A percentile compares a stretch with the other conserved stretches of the same genome.
Conservation (phyloP, 1,140 invertebrate species). For the Nilaparvata lugens region DNA sequence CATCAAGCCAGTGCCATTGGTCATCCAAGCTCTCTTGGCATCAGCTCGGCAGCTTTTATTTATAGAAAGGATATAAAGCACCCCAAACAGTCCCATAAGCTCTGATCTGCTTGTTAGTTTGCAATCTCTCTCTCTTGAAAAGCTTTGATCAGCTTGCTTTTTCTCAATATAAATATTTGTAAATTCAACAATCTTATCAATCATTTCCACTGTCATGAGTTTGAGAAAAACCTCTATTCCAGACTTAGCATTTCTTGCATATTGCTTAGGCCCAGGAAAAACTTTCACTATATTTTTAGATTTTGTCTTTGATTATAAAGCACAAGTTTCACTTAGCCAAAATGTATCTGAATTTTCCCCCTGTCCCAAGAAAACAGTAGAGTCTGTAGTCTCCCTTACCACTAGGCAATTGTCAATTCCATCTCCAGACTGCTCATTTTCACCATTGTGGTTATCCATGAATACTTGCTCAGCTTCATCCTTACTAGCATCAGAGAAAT, state of each 20-base stretch:
- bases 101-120: neutral
- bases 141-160: neutral
- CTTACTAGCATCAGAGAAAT: neutral
- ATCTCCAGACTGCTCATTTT: neutral
- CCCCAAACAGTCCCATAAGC: constrained; percentile 10
- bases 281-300: neutral
- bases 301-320: neutral
- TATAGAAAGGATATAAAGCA: constrained; percentile 6
- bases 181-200: constrained; percentile 6
- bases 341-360: neutral
- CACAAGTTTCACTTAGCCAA: neutral
- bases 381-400: neutral
- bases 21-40: constrained; percentile 24
- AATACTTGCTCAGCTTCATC: neutral
- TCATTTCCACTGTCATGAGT: constrained; percentile 2
- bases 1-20: constrained; percentile 29
- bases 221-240: neutral
- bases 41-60: constrained; percentile 18
- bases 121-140: constrained; percentile 2
- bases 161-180: constrained; percentile 19
- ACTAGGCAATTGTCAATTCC: neutral
- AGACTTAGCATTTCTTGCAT: neutral
- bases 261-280: neutral
- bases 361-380: neutral
- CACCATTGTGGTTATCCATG: neutral